Evolutionary conservation across 2,797 vertebrate species (phyloP), one percentile per base, ranked within the genome.

Genomic region (Brotula barbata): DNA sequence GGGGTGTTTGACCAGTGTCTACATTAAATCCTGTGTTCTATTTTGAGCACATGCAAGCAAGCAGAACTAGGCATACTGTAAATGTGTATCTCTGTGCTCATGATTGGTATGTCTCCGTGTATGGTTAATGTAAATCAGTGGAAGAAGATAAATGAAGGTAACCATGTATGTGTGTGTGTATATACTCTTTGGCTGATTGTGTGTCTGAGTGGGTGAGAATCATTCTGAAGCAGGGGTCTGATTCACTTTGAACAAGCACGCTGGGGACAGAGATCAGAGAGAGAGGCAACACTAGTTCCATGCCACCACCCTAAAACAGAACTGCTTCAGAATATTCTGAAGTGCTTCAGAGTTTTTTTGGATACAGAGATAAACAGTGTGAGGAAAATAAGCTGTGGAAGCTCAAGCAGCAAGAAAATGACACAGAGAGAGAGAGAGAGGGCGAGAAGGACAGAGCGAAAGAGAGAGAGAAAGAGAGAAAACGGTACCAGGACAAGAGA

Each of bases 281-380:
- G 91, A 97, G 93, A 96, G 96, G 95, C 93, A 96, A 98, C 95
- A 82, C 95, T 90, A 94, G 96, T 98, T 99, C 97, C 96, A 99
- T 98, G 96, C 96, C 97, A 99, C 96, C 96, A 93, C 94, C 96
- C 96, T 98, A 95, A 99, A 99, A 99, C 97, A 99, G 97, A 99
- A 98, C 95, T 98, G 96, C 97, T 99, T 98, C 96, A 99, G 96
- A 98, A 98, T 98, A 98, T 99, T 99, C 96, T 93, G 92, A 94
- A 94, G 95, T 92, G 93, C 89, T 90, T 91, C 93, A 90, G 92
- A 87, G 79, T 77, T 79, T n/a, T n/a, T n/a, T 81, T 85, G 82
- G 75, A 87, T 68, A 90, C 81, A 91, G 64, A 89, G 66, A 89
- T 73, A 70, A 53, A 85, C 60, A 75, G 88, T 92, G 65, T 90